Percentiles rank a stretch among this genome's conserved stretches.
Conservation (phyloP, 2,888 invertebrate genomes). For the Polymixis flavicincta region DNA sequence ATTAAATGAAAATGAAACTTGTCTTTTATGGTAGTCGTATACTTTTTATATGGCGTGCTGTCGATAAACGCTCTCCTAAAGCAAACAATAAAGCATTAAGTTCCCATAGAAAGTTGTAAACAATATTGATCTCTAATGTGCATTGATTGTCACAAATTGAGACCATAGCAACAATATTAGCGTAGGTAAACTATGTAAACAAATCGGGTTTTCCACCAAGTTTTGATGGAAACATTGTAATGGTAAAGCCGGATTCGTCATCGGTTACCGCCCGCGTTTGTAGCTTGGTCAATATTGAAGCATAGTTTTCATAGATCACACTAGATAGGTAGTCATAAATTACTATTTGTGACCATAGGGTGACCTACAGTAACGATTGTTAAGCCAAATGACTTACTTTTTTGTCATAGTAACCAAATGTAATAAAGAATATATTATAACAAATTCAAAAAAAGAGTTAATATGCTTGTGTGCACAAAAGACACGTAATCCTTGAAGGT, state of each 20-base stretch:
- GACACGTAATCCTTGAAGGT: background rate
- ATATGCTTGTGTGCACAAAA: background rate
- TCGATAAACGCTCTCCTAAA: conserved; percentile 55
- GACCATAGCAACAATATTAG: conserved; percentile 58
- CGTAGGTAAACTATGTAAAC: conserved; percentile 28
- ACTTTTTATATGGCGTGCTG: conserved; percentile 44
- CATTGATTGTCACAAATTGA: conserved; percentile 67
- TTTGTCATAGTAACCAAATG: background rate
- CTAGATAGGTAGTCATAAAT: background rate
- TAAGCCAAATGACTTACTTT: background rate
- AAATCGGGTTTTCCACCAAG: conserved; percentile 17
- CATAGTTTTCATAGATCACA: conserved; percentile 4
- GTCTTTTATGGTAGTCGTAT: conserved; percentile 30
- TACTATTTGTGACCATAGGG: background rate
- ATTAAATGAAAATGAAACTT: conserved; percentile 62
- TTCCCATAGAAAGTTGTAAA: conserved; percentile 87
- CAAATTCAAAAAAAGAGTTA: no score
- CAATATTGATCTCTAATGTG: conserved; percentile 72
- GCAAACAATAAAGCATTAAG: conserved; percentile 76
- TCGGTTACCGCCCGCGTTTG: conserved; percentile 5
- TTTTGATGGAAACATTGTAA: conserved; percentile 14
- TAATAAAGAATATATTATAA: no score
- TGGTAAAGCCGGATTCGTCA: conserved; percentile 22
- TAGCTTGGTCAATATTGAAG: background rate
- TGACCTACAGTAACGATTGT: no score